These are phyloP conservation scores for Apodemia mormo DNA, from an alignment of 2,888 invertebrate species.

Conservation along the genomic window DNA sequence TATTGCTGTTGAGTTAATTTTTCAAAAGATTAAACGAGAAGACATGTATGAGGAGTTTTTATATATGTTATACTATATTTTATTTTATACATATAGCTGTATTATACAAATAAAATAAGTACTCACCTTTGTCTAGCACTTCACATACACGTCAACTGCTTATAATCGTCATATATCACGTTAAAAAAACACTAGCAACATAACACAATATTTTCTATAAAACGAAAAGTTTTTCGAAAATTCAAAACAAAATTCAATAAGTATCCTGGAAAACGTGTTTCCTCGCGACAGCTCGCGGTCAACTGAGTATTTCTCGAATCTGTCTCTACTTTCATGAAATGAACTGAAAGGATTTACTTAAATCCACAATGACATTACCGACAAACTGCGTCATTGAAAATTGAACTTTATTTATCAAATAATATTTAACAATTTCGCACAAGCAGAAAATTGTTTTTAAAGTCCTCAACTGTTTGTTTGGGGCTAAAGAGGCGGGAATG, in stretches of 20 bases:
- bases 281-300: constrained; percentile 76
- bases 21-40: too few species aligned
- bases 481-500: constrained; percentile 81
- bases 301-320: constrained; percentile 66
- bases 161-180: neutral
- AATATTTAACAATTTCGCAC: constrained; percentile 33
- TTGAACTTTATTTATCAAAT: constrained; percentile 21
- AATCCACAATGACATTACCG: constrained; percentile 48
- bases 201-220: neutral
- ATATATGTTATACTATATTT: too few species aligned
- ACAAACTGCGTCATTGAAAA: constrained; percentile 31
- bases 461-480: constrained; percentile 79
- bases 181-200: neutral
- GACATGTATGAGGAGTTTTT: too few species aligned
- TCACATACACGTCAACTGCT: neutral
- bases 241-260: constrained; percentile 34
- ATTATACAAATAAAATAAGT: neutral
- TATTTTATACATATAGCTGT: too few species aligned
- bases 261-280: constrained; percentile 46
- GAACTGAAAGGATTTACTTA: constrained; percentile 63
- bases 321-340: constrained; percentile 77
- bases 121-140: neutral
- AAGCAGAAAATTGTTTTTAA: constrained; percentile 65
- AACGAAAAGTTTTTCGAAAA: constrained; percentile 68
- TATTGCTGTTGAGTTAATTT: too few species aligned